phyloP scores from a whole-genome alignment of 2,113 vertebrate genomes.

The Columba janthina region DNA sequence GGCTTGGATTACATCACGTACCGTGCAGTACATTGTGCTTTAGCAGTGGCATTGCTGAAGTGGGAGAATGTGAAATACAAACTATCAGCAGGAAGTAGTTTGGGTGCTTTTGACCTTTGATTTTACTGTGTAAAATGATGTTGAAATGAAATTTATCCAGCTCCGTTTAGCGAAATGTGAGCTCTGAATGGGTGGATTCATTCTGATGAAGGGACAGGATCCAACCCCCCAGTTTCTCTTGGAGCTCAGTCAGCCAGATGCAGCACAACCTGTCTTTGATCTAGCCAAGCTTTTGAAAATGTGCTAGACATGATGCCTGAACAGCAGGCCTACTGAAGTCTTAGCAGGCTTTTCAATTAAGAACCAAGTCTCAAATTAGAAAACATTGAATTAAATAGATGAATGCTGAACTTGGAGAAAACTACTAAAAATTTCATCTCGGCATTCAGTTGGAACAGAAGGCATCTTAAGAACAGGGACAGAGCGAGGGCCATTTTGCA shows the following conservation, averaged over 20 bases:
- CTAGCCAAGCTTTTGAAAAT: background rate
- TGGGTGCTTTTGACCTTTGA: background rate
- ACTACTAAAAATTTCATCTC: background rate
- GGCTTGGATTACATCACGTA: rapidly evolving
- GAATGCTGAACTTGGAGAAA: background rate
- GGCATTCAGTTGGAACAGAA: background rate
- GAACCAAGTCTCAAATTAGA: background rate
- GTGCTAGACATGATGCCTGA: background rate
- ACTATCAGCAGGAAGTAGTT: background rate
- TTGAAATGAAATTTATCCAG: background rate
- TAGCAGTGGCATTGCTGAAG: background rate
- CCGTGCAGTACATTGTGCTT: rapidly evolving
- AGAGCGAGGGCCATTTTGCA: background rate
- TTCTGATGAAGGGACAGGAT: background rate
- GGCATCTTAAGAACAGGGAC: background rate
- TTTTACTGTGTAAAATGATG: background rate
- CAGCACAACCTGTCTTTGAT: background rate
- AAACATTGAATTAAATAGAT: background rate
- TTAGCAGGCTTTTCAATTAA: background rate
- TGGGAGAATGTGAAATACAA: background rate
- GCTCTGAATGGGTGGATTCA: background rate
- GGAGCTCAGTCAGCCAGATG: background rate
- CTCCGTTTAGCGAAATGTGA: background rate
- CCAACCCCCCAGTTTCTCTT: background rate
- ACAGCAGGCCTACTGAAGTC: background rate